These are phyloP conservation scores for Naja naja DNA, from an alignment of 2,113 vertebrate genomes.

Conservation along the genomic window DNA sequence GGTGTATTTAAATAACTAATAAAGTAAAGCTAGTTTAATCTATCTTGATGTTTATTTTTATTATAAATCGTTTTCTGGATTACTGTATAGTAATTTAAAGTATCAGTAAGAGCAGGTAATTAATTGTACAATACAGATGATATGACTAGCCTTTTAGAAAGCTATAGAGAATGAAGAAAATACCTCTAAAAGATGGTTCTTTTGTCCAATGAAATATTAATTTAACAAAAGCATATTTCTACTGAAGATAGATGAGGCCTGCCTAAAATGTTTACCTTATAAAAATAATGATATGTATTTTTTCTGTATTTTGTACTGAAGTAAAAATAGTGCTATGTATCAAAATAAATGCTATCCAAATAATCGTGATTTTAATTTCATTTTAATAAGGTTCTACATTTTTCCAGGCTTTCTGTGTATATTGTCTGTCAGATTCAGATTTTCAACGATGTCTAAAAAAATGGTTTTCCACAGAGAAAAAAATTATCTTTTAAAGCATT, in stretches of 20 bases:
- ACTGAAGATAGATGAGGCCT: slow-evolving; percentile 38
- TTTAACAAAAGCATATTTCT: slow-evolving; percentile 36
- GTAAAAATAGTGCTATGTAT: rapidly evolving
- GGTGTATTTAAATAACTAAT: slow-evolving; percentile 63
- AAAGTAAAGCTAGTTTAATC: slow-evolving; percentile 61
- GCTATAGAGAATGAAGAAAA: slow-evolving; percentile 34
- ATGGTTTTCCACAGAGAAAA: neutral
- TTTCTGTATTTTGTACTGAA: slow-evolving; percentile 17
- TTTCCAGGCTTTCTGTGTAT: neutral
- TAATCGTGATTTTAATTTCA: neutral
- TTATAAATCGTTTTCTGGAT: slow-evolving; percentile 60
- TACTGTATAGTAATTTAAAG: slow-evolving; percentile 62
- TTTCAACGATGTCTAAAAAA: neutral
- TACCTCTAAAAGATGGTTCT: neutral
- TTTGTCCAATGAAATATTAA: slow-evolving; percentile 53
- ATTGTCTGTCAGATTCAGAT: neutral
- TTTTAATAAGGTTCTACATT: neutral
- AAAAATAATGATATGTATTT: slow-evolving; percentile 29
- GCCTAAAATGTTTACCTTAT: slow-evolving; percentile 12
- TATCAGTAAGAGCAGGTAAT: slow-evolving; percentile 58
- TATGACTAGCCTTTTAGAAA: slow-evolving; percentile 52
- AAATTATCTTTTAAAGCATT: neutral
- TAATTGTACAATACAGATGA: slow-evolving; percentile 63
- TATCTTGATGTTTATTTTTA: slow-evolving; percentile 66
- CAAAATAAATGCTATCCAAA: slow-evolving; percentile 1